Conservation (phyloP, 2,113 vertebrate species). For the Proteles cristata region DNA sequence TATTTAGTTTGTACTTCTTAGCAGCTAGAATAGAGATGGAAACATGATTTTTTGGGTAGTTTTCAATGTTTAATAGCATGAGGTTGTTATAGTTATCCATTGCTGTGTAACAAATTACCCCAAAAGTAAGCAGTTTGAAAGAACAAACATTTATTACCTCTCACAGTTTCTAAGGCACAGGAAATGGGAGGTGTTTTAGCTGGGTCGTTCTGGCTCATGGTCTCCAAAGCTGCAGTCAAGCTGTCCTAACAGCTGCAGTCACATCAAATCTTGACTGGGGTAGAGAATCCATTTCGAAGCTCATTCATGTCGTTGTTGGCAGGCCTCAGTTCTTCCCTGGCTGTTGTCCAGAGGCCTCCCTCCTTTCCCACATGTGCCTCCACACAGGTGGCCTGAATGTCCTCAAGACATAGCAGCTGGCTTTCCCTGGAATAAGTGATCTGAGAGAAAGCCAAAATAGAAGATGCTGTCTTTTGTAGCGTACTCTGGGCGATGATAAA, state of each 20-base stretch:
- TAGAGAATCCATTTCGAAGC: neutral
- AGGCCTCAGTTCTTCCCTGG: neutral
- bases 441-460: neutral
- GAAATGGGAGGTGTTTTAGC: neutral
- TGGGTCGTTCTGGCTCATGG: neutral
- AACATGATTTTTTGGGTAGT: neutral
- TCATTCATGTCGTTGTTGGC: neutral
- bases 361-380: neutral
- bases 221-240: neutral
- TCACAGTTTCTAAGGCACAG: neutral
- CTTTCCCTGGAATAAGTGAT: neutral
- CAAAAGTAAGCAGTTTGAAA: slow-evolving; percentile 42
- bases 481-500: neutral
- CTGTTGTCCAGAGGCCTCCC: neutral
- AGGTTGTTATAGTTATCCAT: slow-evolving; percentile 46
- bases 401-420: neutral
- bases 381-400: neutral
- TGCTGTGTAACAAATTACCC: slow-evolving; percentile 47
- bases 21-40: neutral
- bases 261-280: neutral
- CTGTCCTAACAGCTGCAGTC: neutral
- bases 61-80: neutral
- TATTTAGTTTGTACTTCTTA: neutral
- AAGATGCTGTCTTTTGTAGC: neutral
- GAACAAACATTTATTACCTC: slow-evolving; percentile 35